phyloP scores from a whole-genome alignment of 2,888 invertebrate species.

The Diarsia dahlii region DNA sequence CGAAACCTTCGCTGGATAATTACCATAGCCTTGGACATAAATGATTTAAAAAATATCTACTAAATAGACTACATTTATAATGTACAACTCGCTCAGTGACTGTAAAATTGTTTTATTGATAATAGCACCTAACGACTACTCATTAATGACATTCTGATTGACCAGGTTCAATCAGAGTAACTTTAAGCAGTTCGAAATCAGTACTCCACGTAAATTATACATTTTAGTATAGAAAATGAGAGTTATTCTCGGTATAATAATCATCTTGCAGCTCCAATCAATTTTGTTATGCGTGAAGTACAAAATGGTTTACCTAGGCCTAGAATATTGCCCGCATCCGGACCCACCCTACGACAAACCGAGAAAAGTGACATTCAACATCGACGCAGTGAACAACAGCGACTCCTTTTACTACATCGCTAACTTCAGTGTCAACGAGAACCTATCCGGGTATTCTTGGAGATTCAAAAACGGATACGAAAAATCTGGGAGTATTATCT shows the following conservation, averaged over 20 bases:
- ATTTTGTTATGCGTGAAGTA: conserved; percentile 32
- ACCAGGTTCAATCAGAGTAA: neutral
- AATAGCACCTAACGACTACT: neutral
- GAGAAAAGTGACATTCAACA: conserved; percentile 18
- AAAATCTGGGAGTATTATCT: conserved; percentile 24
- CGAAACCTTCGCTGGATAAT: neutral
- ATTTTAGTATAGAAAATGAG: conserved; percentile 16
- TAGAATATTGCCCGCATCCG: conserved; percentile 23
- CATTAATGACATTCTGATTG: conserved; percentile 20
- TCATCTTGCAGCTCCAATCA: conserved; percentile 14
- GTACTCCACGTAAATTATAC: neutral
- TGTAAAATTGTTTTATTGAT: conserved; percentile 18
- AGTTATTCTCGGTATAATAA: conserved; percentile 10
- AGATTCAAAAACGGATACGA: conserved; percentile 41
- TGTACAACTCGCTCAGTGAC: conserved; percentile 1
- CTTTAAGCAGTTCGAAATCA: neutral
- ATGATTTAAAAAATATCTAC: conserved; percentile 2
- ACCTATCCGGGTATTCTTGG: conserved; percentile 37
- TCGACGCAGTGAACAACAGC: conserved; percentile 19
- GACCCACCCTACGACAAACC: conserved; percentile 25
- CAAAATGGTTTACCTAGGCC: conserved; percentile 30
- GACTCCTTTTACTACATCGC: conserved; percentile 35
- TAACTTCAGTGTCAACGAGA: conserved; percentile 33
- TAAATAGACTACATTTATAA: neutral
- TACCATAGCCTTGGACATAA: neutral